Conservation (phyloP, 2,113 vertebrate species). For the Dasyornis broadbenti region DNA sequence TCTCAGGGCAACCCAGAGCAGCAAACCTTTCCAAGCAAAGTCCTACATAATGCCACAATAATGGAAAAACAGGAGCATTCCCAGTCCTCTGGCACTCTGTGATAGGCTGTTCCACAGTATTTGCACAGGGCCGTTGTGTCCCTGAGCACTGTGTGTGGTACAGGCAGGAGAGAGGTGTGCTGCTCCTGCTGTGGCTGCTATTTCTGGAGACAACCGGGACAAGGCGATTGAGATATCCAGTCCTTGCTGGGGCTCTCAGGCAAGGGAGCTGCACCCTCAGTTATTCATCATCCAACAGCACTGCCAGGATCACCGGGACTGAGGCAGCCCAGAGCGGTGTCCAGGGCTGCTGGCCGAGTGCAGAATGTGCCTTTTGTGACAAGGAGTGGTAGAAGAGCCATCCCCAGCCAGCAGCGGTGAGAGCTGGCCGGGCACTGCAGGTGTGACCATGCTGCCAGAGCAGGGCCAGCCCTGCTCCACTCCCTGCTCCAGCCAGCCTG, state of each 20-base stretch:
- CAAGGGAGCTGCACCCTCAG: neutral
- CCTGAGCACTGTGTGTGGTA: fast-evolving
- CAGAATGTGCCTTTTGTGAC: neutral
- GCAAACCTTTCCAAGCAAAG: neutral
- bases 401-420: neutral
- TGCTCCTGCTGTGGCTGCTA: neutral
- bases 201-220: neutral
- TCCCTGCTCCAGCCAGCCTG: neutral
- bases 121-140: neutral
- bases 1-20: neutral
- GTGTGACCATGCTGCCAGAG: neutral
- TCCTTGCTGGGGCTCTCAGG: fast-evolving
- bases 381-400: neutral
- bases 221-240: neutral
- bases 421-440: fast-evolving
- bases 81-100: neutral
- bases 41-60: neutral
- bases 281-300: neutral
- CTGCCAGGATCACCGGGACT: neutral
- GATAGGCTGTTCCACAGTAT: fast-evolving
- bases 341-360: fast-evolving
- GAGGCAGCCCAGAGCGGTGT: neutral
- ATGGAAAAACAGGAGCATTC: fast-evolving
- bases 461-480: neutral
- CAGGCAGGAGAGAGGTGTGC: neutral